Evolutionary conservation across 2,797 vertebrate species (phyloP), one percentile per base, ranked within the genome.

Genomic region (Bradypus variegatus): DNA sequence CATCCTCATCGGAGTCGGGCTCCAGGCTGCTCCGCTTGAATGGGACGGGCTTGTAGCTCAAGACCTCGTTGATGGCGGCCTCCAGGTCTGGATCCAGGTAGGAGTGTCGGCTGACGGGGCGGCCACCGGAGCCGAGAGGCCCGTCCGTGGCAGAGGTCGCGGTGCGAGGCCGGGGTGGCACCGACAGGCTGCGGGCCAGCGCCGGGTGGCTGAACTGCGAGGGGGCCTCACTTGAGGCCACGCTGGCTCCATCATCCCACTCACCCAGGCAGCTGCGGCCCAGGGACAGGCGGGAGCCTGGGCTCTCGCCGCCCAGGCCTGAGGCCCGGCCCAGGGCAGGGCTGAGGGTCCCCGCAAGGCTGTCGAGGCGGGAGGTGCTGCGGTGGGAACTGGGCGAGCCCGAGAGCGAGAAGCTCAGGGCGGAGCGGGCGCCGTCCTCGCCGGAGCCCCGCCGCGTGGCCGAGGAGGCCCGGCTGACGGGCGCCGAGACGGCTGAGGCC

Each of bases 11-110:
- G 0, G 98, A 98, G 2, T 98, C 98, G 0, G 98, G 98, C 79
- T 98, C 98, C 89, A 98, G 96, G 94, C 98, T 98, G 69, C 96
- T 98, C 78, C 98, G 97, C 96, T 98, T 98, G 91, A 98, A 98
- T n/a, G 97, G 96, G 91, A 97, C 97, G 2, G 98, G 98, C 94
- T 98, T 98, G 96, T 99, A 99, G 96, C 97, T 99, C 94, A 99
- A 96, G 70, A 99, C 99, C 96, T 99, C 99, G 3, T 98, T 98
- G 96, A 99, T 99, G 91, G 99, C 98, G 0, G 98, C 98, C 94
- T 99, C 99, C 94, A 99, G 97, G 95, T 99, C 98, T 0, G 99
- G 99, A 96, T 99, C 99, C 0, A 99, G 97, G 97, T 98, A 99
- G 96, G 97, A 98, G 88, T 97, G 98, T 77, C 98, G 98, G 81